Conservation (phyloP, 2,888 invertebrate species). For the Muschampia staudingeri region DNA sequence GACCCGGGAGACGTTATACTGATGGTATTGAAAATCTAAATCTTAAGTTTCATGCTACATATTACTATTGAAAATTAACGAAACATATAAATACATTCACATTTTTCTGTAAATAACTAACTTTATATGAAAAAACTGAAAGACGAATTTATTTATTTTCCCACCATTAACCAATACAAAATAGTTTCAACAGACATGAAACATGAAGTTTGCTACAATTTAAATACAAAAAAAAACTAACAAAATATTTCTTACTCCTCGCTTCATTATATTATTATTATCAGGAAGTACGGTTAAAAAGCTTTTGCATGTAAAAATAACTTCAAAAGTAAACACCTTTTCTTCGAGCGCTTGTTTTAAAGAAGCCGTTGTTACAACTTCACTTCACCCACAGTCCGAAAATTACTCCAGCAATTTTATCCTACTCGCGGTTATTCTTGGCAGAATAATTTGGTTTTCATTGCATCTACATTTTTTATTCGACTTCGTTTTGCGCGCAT, state of each 20-base stretch:
- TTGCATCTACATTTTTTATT: conserved; percentile 34
- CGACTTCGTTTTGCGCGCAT: conserved; percentile 53
- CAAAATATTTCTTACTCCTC: conserved; percentile 30
- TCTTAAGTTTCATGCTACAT: too few species aligned
- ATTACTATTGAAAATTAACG: too few species aligned
- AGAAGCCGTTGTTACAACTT: conserved; percentile 37
- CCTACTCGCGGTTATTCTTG: conserved; percentile 27
- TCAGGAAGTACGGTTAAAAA: conserved; percentile 38
- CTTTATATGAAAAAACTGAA: too few species aligned
- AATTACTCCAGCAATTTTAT: conserved; percentile 46
- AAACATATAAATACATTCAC: too few species aligned
- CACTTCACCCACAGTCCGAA: conserved; percentile 37
- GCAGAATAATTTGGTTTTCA: conserved; percentile 33
- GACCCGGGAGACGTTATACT: background rate
- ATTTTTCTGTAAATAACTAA: too few species aligned
- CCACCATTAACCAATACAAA: background rate
- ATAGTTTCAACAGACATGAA: background rate
- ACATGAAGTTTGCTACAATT: background rate
- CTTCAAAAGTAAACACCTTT: conserved; percentile 51
- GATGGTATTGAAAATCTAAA: too few species aligned
- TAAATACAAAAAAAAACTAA: background rate
- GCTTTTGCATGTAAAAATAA: conserved; percentile 51
- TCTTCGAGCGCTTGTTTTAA: conserved; percentile 49
- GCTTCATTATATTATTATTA: conserved; percentile 35
- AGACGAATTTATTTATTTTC: too few species aligned